Evolutionary conservation across 2,113 vertebrate genomes (phyloP).

Genomic region (Ictalurus furcatus): DNA sequence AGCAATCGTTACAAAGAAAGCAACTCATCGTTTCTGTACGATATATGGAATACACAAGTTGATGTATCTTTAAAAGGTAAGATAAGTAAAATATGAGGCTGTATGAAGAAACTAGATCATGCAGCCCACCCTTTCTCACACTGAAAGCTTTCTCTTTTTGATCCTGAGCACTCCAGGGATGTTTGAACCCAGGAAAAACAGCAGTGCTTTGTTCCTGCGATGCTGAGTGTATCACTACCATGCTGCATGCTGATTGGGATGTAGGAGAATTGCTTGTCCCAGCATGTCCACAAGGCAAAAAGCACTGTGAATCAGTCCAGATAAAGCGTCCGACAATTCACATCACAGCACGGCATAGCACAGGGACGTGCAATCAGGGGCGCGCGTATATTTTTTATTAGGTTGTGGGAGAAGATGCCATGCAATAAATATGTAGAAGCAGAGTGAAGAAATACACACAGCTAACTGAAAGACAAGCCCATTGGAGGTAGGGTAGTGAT

Average conservation of each 20-base stretch:
- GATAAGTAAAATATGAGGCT: not conserved
- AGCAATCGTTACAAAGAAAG: not conserved
- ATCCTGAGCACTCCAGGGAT: not conserved
- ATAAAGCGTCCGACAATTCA: conserved; percentile 9
- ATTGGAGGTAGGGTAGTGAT: conserved; percentile 29
- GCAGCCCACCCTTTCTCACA: not conserved
- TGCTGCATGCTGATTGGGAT: conserved; percentile 4
- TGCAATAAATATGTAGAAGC: not conserved
- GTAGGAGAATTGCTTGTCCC: not conserved
- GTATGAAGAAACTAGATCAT: conserved; percentile 30
- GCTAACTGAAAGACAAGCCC: conserved; percentile 8
- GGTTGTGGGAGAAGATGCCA: conserved; percentile 7
- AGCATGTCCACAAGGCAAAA: not conserved
- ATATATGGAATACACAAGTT: not conserved
- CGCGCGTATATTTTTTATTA: conserved; percentile 46
- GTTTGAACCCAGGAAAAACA: conserved; percentile 13
- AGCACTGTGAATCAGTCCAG: not conserved
- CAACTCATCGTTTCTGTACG: not conserved
- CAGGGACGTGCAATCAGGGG: not conserved
- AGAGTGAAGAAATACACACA: not conserved
- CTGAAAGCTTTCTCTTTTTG: not conserved
- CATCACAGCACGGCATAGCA: not conserved
- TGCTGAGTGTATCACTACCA: not conserved
- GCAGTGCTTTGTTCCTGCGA: not conserved
- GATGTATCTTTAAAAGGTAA: conserved; percentile 11